Evolutionary conservation across 1,140 invertebrate genomes (phyloP), one percentile per base, ranked within the genome.

Genomic region (Papilio aristodemus): DNA sequence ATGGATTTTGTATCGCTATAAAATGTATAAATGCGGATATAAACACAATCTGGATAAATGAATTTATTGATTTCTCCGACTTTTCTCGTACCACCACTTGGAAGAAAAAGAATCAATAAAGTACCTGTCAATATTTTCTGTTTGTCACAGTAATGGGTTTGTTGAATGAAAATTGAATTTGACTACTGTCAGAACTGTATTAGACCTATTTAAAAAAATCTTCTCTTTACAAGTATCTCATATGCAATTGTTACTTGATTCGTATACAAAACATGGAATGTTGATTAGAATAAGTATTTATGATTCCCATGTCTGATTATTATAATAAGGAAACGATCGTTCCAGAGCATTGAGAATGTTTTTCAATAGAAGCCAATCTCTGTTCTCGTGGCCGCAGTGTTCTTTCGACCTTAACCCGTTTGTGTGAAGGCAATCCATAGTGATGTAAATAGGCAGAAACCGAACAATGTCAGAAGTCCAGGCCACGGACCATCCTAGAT

Each of bases 381-480:
- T 76, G 71, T 75, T 79, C 76, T 80, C 74, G 76, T 71, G 37
- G 62, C 69, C 69, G 69, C 70, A 60, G 75, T 74, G 74, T 76
- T 83, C 69, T 75, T 69, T 59, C 74, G 84, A 80, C 88, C 88
- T 90, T 87, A 87, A 87, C 85, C 85, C 78, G 87, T 74, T 85
- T 86, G 78, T 84, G 79, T 81, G 88, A 89, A 89, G 87, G 88
- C 73, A 85, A 81, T 71, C 76, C 80, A 87, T 86, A 89, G 81
- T 80, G 70, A 87, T 85, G 86, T 80, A 82, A 87, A 89, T 89
- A 89, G 82, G 81, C 86, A 91, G 89, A 86, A 81, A 83, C 73
- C 71, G 72, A 67, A 73, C 87, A 89, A 87, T 89, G 83, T 84
- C 86, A 87, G 82, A 75, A 88, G 76, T 50, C 74, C 70, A 73